Conservation (phyloP, 2,888 invertebrate species). For the Scaptomyza flava region DNA sequence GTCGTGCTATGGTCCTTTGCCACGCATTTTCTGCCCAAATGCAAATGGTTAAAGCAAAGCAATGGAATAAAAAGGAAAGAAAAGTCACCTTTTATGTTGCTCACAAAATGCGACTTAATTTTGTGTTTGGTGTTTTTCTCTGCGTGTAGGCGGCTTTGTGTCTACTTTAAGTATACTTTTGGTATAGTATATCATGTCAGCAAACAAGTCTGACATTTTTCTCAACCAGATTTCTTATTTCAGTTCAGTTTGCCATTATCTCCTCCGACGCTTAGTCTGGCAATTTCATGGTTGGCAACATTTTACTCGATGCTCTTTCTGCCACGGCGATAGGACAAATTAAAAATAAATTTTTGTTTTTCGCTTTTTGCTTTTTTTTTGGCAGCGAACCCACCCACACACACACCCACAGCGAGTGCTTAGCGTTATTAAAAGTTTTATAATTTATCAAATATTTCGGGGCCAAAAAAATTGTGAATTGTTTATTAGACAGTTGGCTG, state of each 20-base stretch:
- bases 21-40: conserved; percentile 14
- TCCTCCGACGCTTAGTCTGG: conserved; percentile 23
- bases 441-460: conserved; percentile 72
- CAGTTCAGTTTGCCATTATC: conserved; percentile 4
- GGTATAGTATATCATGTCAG: conserved; percentile 58
- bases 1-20: conserved; percentile 2
- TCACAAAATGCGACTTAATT: conserved; percentile 75
- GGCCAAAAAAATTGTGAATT: conserved; percentile 35
- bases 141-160: conserved; percentile 13
- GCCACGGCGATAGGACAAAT: conserved; percentile 52
- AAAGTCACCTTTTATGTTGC: conserved; percentile 40
- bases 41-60: conserved; percentile 24
- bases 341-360: conserved; percentile 74
- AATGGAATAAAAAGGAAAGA: neutral
- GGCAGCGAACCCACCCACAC: neutral
- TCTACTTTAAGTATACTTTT: conserved; percentile 26
- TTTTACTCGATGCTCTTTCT: conserved; percentile 56
- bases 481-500: conserved; percentile 58
- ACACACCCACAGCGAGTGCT: conserved; percentile 40
- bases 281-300: conserved; percentile 75
- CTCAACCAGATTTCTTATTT: conserved; percentile 28
- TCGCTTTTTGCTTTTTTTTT: neutral
- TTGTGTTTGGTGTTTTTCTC: conserved; percentile 13
- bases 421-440: conserved; percentile 76
- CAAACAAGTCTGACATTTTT: conserved; percentile 67